phyloP scores from a whole-genome alignment of 2,888 invertebrate genomes.

The Bimastos eiseni region DNA sequence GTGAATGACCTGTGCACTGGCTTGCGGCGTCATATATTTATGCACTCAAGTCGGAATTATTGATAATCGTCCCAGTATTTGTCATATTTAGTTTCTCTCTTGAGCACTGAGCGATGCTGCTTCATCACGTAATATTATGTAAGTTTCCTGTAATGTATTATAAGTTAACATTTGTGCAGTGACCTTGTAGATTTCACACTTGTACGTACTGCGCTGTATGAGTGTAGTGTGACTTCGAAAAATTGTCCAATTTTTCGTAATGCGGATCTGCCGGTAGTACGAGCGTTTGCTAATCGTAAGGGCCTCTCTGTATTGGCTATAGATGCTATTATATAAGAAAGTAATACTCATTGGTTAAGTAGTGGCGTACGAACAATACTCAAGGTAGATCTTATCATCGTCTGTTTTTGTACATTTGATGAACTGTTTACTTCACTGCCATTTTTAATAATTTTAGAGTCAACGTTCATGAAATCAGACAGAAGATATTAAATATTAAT shows the following conservation, averaged over 20 bases:
- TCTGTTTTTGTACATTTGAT: background rate
- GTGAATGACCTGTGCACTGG: background rate
- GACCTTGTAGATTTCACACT: background rate
- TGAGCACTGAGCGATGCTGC: too few species aligned
- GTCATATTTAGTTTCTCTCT: background rate
- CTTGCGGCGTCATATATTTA: too few species aligned
- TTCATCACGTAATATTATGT: background rate
- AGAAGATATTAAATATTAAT: background rate
- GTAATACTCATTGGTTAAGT: background rate
- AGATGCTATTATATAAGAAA: background rate
- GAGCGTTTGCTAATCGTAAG: background rate
- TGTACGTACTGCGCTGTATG: background rate
- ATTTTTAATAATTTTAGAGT: background rate
- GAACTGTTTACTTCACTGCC: slow-evolving; percentile 13
- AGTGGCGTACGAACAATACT: background rate
- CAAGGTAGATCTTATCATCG: background rate
- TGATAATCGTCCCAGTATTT: background rate
- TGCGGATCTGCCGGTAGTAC: background rate
- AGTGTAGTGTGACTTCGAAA: background rate
- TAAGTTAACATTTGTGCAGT: background rate
- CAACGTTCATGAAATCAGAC: background rate
- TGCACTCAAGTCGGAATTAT: background rate
- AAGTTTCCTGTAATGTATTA: background rate
- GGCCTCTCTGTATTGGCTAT: background rate
- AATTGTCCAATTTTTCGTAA: background rate